Conservation (phyloP, 2,888 invertebrate genomes). For the Synergus laeviventris region DNA sequence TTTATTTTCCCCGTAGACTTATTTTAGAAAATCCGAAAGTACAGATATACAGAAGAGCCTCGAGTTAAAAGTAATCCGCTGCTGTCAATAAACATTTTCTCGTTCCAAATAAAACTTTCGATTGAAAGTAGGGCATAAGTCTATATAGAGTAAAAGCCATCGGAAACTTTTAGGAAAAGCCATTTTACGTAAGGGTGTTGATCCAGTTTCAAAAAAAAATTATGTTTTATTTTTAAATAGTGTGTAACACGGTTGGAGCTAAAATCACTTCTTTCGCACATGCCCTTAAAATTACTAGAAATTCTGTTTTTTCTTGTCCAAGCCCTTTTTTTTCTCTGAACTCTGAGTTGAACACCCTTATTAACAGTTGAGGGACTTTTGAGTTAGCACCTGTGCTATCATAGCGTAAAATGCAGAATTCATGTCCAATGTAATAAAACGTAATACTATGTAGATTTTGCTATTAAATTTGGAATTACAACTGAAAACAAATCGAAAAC, state of each 20-base stretch:
- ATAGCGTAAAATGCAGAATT: too few species aligned
- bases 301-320: too few species aligned
- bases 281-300: too few species aligned
- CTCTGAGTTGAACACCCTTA: conserved; percentile 7
- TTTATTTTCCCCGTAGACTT: not conserved
- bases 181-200: not conserved
- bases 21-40: conserved; percentile 7
- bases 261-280: too few species aligned
- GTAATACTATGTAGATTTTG: too few species aligned
- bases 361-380: too few species aligned
- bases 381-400: too few species aligned
- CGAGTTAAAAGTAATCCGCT: not conserved
- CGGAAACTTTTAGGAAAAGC: not conserved
- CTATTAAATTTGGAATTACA: too few species aligned
- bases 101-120: conserved; percentile 26
- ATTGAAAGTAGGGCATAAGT: conserved; percentile 11
- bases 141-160: not conserved
- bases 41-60: not conserved
- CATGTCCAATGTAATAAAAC: too few species aligned
- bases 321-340: too few species aligned
- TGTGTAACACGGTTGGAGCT: too few species aligned
- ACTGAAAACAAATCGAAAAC: too few species aligned
- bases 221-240: not conserved
- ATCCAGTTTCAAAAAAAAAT: not conserved
- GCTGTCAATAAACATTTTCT: conserved; percentile 9